These are phyloP conservation scores for Atrina japonica DNA, from an alignment of 2,888 invertebrate species.

Conservation along the genomic window DNA sequence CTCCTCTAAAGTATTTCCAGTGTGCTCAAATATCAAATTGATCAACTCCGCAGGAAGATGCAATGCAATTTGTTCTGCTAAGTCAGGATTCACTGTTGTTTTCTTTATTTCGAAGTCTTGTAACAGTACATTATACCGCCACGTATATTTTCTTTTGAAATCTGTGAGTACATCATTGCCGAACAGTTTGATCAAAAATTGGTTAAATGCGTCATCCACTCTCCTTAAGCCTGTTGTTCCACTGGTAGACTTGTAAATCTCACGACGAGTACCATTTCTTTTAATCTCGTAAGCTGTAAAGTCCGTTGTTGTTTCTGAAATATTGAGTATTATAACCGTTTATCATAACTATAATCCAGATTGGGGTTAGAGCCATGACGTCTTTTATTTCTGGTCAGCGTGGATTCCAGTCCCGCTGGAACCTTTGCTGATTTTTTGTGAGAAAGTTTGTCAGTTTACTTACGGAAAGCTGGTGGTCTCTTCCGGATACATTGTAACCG, in stretches of 20 bases:
- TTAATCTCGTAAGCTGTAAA: conserved; percentile 40
- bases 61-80: conserved; percentile 7
- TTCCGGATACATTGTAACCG: too few relatives aligned
- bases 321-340: too few relatives aligned
- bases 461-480: too few relatives aligned
- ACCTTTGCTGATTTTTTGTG: too few relatives aligned
- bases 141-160: conserved; percentile 1
- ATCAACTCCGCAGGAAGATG: conserved; percentile 27
- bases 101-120: conserved; percentile 41
- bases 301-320: conserved; percentile 40
- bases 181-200: conserved; percentile 15
- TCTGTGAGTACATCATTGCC: conserved; percentile 24
- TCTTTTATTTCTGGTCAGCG: too few relatives aligned
- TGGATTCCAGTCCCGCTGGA: too few relatives aligned
- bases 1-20: conserved; percentile 18
- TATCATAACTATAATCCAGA: too few relatives aligned
- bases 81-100: conserved; percentile 9
- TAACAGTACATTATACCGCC: conserved; percentile 29
- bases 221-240: conserved; percentile 37
- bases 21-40: conserved; percentile 14
- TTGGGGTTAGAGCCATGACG: too few relatives aligned
- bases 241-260: conserved; percentile 31
- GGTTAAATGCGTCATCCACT: conserved; percentile 29
- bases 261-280: conserved; percentile 22
- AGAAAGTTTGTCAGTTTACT: too few relatives aligned